Conservation (phyloP, 2,113 vertebrate genomes). For the Aviceda subcristata region DNA sequence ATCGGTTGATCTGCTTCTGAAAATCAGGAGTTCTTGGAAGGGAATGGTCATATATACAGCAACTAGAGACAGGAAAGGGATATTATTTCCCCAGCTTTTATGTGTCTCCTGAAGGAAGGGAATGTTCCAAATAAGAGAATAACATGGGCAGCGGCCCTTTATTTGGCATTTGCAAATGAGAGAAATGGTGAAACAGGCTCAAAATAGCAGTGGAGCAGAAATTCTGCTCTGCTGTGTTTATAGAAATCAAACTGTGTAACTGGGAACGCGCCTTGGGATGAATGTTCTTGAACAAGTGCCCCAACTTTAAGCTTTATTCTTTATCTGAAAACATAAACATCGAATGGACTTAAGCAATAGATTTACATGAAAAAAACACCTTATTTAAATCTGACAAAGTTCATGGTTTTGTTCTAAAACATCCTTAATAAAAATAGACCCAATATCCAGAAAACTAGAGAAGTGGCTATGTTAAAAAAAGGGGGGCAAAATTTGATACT, state of each 20-base stretch:
- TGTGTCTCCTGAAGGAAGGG: neutral
- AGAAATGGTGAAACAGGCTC: neutral
- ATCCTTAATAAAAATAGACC: neutral
- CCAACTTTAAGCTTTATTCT: neutral
- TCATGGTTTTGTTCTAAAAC: neutral
- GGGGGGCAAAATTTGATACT: neutral
- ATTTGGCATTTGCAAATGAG: conserved; percentile 10
- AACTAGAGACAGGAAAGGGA: neutral
- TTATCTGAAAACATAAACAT: neutral
- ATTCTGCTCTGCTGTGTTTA: neutral
- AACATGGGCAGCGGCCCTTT: neutral
- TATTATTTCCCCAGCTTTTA: neutral
- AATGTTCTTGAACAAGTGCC: neutral
- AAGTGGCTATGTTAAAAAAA: neutral
- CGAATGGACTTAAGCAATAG: neutral
- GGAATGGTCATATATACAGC: neutral
- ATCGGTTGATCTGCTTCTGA: neutral
- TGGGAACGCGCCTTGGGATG: neutral
- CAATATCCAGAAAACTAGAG: neutral
- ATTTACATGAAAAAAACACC: neutral
- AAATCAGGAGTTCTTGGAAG: neutral
- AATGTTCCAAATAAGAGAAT: neutral
- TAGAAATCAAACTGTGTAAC: neutral
- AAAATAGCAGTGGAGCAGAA: conserved; percentile 15
- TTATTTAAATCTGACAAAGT: neutral